Evolutionary conservation across 2,797 vertebrate genomes (phyloP).

Genomic region (Malurus leucopterus): DNA sequence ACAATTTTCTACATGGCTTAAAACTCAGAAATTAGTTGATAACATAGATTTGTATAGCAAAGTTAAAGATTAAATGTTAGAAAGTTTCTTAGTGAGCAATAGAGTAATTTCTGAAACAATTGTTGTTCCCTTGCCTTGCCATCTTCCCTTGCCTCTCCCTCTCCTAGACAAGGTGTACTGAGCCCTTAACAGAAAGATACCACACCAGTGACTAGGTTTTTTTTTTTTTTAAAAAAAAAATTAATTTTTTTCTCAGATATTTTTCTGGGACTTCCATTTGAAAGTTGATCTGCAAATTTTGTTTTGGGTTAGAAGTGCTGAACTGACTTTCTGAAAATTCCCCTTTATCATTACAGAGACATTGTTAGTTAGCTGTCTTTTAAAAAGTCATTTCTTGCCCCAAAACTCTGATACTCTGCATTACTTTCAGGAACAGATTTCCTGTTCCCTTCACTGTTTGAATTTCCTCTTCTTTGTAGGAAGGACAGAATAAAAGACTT

Average conservation of each 20-base stretch:
- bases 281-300: background rate
- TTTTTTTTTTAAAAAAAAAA: background rate
- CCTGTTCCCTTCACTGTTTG: background rate
- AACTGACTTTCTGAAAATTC: background rate
- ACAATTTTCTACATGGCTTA: background rate
- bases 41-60: background rate
- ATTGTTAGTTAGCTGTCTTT: background rate
- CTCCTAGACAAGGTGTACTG: background rate
- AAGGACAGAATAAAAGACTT: background rate
- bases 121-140: background rate
- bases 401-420: background rate
- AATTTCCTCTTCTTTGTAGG: background rate
- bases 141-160: background rate
- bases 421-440: background rate
- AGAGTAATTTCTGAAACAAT: background rate
- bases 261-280: background rate
- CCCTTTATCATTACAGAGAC: background rate
- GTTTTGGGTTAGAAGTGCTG: background rate
- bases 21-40: constrained; percentile 4
- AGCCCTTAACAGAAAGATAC: background rate
- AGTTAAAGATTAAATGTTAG: background rate
- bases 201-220: background rate
- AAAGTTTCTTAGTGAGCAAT: background rate
- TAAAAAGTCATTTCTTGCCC: background rate
- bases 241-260: background rate